phyloP scores from a whole-genome alignment of 2,113 vertebrate species.

The Picathartes gymnocephalus region DNA sequence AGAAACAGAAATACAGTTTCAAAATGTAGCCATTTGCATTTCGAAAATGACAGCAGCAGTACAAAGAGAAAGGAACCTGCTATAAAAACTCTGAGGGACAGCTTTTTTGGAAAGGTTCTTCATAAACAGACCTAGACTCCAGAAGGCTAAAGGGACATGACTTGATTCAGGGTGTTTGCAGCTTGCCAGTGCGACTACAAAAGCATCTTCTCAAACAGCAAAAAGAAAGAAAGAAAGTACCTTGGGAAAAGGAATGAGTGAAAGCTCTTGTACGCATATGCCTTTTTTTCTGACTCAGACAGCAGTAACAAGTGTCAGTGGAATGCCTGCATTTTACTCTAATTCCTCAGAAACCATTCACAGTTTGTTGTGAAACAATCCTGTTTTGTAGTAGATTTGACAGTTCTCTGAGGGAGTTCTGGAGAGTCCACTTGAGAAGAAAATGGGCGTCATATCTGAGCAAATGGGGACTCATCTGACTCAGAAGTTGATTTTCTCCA shows the following conservation, averaged over 20 bases:
- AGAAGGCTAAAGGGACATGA: background rate
- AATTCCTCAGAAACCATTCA: background rate
- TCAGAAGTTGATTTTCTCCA: background rate
- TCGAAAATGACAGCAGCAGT: background rate
- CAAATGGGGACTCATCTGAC: background rate
- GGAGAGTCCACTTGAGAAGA: background rate
- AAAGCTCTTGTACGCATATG: background rate
- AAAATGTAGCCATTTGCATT: background rate
- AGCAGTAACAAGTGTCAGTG: background rate
- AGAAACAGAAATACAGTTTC: background rate
- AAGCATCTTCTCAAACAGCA: background rate
- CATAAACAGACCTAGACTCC: background rate
- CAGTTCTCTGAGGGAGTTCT: background rate
- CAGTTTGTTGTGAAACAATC: background rate
- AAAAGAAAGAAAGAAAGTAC: background rate
- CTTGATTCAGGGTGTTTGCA: background rate
- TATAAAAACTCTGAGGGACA: background rate
- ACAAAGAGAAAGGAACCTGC: background rate
- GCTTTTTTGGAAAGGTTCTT: background rate
- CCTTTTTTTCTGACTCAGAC: background rate
- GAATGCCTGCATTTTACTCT: background rate
- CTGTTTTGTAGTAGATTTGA: background rate
- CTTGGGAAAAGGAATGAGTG: background rate
- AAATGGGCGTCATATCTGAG: background rate
- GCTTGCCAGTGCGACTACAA: background rate